Evolutionary conservation across 2,888 invertebrate species (phyloP), one percentile per base, ranked within the genome.

Genomic region (Synanthedon vespiformis): DNA sequence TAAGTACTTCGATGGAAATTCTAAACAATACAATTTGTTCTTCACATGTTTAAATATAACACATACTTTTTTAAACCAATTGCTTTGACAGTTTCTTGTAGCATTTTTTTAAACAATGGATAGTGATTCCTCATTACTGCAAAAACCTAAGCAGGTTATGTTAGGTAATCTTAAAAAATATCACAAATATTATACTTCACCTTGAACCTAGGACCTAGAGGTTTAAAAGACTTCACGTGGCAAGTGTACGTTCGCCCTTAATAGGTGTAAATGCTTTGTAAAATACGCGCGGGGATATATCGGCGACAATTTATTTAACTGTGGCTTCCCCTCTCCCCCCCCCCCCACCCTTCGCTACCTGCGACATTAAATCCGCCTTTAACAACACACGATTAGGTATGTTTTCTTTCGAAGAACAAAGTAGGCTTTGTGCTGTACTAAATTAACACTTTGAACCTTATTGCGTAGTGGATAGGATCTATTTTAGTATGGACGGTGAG

Each of bases 281-380:
- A 81, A 77, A 80, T 80, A 80, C 77, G 71, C 69, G 68, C 67
- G 63, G 70, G 69, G 74, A 76, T 77, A 71, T 74, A 78, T 77
- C 73, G 74, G 72, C 68, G 80, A 82, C 81, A 80, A 80, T 81
- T 81, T 80, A 82, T 82, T 75, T 72, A 65, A 72, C 67, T 67
- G 55, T 64, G 65, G 64, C 64, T 27, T 34, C 13, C 27, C 66
- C 62, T 62, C 58, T 61, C 64, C 60, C 65, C 65, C 64, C 60
- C 65, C 65, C 65, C 64, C 61, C 65, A 65, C 65, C 66, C 69
- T 65, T 67, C 63, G 61, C 60, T 52, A 34, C 27, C 27, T 53
- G 22, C 34, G 16, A 12, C 13, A 2, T n/a, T 56, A 60, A 52
- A n/a, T 50, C 16, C 64, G 57, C 63, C 60, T 56, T 49, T 62